A percentile compares a stretch with the other conserved stretches of the same genome.
Conservation (phyloP, 2,888 invertebrate genomes). For the Salticus scenicus region DNA sequence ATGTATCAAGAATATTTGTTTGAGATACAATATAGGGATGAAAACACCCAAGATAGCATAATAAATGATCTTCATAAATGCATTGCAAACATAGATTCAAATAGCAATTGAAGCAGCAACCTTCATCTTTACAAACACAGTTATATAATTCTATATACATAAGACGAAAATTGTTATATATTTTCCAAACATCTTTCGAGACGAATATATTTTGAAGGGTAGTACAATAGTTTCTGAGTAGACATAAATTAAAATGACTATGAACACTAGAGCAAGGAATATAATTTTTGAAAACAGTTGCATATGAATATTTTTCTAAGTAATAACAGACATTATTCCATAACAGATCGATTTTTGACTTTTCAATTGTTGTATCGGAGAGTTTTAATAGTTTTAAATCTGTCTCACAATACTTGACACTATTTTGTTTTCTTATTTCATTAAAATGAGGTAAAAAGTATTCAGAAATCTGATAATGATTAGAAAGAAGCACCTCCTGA, state of each 20-base stretch:
- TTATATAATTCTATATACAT: conserved; percentile 23
- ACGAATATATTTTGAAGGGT: conserved; percentile 31
- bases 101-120: conserved; percentile 42
- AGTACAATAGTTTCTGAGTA: conserved; percentile 26
- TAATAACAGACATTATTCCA: conserved; percentile 43
- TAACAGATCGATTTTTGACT: neutral
- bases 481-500: conserved; percentile 21
- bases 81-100: conserved; percentile 36
- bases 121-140: conserved; percentile 25
- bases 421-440: conserved; percentile 57
- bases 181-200: conserved; percentile 46
- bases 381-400: neutral
- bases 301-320: conserved; percentile 31
- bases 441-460: conserved; percentile 52
- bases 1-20: conserved; percentile 41
- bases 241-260: conserved; percentile 31
- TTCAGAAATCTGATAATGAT: conserved; percentile 22
- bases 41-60: conserved; percentile 52
- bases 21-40: conserved; percentile 48
- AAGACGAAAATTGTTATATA: conserved; percentile 22
- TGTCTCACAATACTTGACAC: neutral
- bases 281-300: conserved; percentile 20
- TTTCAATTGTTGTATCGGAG: neutral
- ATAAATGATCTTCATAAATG: conserved; percentile 48
- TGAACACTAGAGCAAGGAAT: neutral